Evolutionary conservation across 2,888 invertebrate species (phyloP).

Genomic region (Stratiomys singularior): DNA sequence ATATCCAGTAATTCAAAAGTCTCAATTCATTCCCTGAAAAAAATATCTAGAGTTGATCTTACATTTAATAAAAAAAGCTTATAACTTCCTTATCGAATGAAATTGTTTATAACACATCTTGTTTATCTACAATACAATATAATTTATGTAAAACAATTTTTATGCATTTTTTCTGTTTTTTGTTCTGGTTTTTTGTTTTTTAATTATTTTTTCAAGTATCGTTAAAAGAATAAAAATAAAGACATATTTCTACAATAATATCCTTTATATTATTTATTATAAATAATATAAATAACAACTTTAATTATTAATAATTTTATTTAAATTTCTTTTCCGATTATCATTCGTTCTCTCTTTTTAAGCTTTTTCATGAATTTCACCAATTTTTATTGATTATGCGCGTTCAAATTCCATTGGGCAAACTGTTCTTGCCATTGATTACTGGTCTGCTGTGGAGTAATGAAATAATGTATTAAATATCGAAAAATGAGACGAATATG

Average conservation of each 20-base stretch:
- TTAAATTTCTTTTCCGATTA: background rate
- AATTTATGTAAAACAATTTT: conserved; percentile 10
- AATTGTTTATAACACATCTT: too few species aligned
- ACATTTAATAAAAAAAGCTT: too few species aligned
- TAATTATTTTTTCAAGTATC: background rate
- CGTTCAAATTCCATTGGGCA: conserved; percentile 65
- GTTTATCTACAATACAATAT: too few species aligned
- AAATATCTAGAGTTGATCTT: too few species aligned
- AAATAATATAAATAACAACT: conserved; percentile 42
- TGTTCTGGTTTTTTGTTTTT: background rate
- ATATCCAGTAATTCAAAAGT: too few species aligned
- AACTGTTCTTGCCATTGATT: conserved; percentile 66
- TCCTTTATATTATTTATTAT: conserved; percentile 34
- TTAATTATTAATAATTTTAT: background rate
- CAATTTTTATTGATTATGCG: conserved; percentile 57
- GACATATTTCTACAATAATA: conserved; percentile 18
- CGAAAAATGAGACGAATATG: background rate
- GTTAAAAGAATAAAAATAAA: conserved; percentile 37
- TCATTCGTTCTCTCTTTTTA: background rate
- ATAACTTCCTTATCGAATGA: too few species aligned
- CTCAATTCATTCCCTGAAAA: too few species aligned
- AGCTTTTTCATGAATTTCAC: background rate
- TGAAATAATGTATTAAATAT: conserved; percentile 30
- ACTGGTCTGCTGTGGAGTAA: conserved; percentile 62
- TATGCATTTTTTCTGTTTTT: background rate